Conservation (phyloP, 2,113 vertebrate genomes). For the Odocoileus hemionus region DNA sequence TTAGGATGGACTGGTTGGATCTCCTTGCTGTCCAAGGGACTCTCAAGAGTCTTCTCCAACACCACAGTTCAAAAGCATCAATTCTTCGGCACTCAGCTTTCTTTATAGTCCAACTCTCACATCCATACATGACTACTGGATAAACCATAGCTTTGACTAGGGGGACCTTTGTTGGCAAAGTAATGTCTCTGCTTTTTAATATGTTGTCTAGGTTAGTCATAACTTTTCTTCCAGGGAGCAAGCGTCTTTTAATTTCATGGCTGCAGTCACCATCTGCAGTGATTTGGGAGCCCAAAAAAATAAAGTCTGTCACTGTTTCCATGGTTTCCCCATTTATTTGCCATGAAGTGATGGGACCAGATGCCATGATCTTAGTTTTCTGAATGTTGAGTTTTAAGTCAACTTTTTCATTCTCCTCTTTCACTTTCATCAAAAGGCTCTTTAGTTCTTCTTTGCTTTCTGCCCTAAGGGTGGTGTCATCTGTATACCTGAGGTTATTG, state of each 20-base stretch:
- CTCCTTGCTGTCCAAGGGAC: neutral
- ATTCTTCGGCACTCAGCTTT: neutral
- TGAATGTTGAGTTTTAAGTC: neutral
- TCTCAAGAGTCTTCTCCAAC: neutral
- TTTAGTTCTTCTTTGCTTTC: neutral
- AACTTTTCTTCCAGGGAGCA: neutral
- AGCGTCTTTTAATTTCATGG: neutral
- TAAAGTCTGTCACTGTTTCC: neutral
- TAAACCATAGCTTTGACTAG: neutral
- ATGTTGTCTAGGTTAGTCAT: neutral
- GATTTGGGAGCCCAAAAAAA: neutral
- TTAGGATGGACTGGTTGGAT: neutral
- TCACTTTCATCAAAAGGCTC: neutral
- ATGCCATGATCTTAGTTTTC: neutral
- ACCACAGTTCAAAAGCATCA: neutral
- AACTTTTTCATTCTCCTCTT: neutral
- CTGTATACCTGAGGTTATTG: neutral
- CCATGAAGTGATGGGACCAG: neutral
- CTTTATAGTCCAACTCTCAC: neutral
- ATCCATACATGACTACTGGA: neutral
- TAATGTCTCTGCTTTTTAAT: neutral
- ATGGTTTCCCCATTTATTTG: neutral
- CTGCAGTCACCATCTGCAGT: neutral
- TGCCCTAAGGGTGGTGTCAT: neutral
- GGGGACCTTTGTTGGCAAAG: neutral